Evolutionary conservation across 2,888 invertebrate species (phyloP), one percentile per base, ranked within the genome.

Genomic region (Geotrupes spiniger): DNA sequence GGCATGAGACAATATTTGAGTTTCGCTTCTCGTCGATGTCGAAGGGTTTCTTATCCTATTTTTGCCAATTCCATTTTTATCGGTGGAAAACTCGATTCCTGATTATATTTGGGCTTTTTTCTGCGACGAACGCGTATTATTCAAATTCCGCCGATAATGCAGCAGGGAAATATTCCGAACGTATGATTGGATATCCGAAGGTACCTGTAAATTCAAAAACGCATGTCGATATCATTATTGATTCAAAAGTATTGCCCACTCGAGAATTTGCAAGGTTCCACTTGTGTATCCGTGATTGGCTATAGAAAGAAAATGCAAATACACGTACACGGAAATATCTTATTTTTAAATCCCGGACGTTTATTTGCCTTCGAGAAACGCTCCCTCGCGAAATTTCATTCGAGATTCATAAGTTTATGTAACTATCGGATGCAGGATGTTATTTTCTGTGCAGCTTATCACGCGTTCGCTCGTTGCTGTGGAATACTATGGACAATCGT

Each of bases 141-240:
- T 42, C 42, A 42, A 31, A 42, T 21, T 40, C 27, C 25, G 40
- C 12, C 33, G 33, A 33, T 33, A 33, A 33, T 33, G 15, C 33
- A 33, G 33, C 33, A 9, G n/a, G 40, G 40, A 40, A 40, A 40
- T 40, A 40, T 27, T 43, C 36, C 43, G 43, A 17, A 43, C 43
- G 36, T 36, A 36, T 33, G 43, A 43, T 43, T 43, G 43, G 43
- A 43, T 43, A 43, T 36, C 16, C 17, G 33, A 33, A 33, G 10
- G 43, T 31, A 36, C 33, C 17, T 33, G 43, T 17, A 43, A 15
- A 14, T 40, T 25, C 25, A 33, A 40, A 40, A 54, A 53, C 57
- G 57, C 54, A 54, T 46, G 58, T 54, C 58, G 47, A 60, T 59
- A 56, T 60, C 56, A 60, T 60, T 58, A 60, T 53, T 42, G 57